These are phyloP conservation scores for Gerris lacustris DNA, from an alignment of 2,888 invertebrate genomes.

Conservation along the genomic window DNA sequence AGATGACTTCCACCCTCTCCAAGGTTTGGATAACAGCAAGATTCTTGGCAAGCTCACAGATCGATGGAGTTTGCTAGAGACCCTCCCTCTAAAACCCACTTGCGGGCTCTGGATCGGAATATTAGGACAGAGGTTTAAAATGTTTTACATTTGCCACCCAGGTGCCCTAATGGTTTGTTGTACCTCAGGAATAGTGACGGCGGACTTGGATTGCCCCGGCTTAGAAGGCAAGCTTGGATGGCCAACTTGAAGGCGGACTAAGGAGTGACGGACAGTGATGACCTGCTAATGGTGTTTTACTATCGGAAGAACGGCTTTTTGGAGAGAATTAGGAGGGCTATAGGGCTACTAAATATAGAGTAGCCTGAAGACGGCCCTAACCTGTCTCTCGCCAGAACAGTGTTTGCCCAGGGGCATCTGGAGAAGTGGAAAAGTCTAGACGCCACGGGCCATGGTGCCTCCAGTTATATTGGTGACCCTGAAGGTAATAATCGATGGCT, in stretches of 20 bases:
- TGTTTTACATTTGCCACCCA: not conserved
- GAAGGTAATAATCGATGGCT: not conserved
- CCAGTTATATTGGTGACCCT: not conserved
- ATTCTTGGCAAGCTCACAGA: not conserved
- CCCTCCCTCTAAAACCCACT: not conserved
- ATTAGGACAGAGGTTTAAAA: not conserved
- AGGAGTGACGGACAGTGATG: not conserved
- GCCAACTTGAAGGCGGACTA: not conserved
- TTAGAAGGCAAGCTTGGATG: not conserved
- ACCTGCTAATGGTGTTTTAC: not conserved
- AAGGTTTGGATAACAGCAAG: not conserved
- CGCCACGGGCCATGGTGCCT: not conserved
- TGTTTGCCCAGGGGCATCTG: not conserved
- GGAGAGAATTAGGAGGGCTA: not conserved
- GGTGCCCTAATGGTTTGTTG: not conserved
- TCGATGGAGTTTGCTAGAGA: not conserved
- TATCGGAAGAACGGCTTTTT: not conserved
- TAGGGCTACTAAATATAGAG: not conserved
- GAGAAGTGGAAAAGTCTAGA: not conserved
- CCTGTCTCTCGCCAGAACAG: not conserved
- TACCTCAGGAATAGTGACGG: not conserved
- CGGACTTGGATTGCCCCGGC: not conserved
- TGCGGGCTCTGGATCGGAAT: not conserved
- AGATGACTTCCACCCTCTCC: not conserved
- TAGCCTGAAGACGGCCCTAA: not conserved